Percentiles rank a stretch among this genome's conserved stretches.
These are phyloP conservation scores for Standfussiana lucernea DNA, from an alignment of 2,888 invertebrate genomes.

Conservation along the genomic window DNA sequence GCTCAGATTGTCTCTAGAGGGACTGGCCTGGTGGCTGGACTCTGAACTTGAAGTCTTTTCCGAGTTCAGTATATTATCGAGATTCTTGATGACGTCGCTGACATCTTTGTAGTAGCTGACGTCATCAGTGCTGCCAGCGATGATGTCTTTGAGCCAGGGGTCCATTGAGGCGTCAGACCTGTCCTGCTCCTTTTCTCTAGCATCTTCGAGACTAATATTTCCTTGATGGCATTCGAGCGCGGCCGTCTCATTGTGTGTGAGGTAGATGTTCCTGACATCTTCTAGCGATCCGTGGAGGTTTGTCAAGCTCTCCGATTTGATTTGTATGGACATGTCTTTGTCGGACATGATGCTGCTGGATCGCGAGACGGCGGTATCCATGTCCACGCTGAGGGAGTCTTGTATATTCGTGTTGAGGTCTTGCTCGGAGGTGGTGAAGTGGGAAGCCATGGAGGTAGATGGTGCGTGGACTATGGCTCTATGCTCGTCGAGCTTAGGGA, in stretches of 20 bases:
- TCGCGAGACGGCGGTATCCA: constrained; percentile 84
- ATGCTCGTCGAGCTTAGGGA: constrained; percentile 91
- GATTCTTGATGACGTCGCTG: constrained; percentile 92
- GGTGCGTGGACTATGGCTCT: constrained; percentile 86
- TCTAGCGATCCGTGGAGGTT: constrained; percentile 94
- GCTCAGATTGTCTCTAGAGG: constrained; percentile 87
- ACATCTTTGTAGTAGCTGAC: constrained; percentile 91
- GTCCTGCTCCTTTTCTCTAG: constrained; percentile 80
- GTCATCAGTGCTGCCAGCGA: constrained; percentile 91
- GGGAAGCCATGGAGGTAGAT: constrained; percentile 79
- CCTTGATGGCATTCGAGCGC: constrained; percentile 86
- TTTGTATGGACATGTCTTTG: constrained; percentile 82
- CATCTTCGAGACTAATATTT: constrained; percentile 80
- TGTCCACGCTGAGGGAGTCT: constrained; percentile 81
- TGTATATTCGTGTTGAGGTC: constrained; percentile 78
- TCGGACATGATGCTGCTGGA: constrained; percentile 88
- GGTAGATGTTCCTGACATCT: constrained; percentile 88
- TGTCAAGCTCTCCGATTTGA: constrained; percentile 90
- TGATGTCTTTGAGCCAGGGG: constrained; percentile 91
- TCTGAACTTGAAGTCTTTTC: constrained; percentile 91
- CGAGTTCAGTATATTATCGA: constrained; percentile 91
- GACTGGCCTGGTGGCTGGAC: constrained; percentile 90
- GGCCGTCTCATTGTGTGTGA: constrained; percentile 86
- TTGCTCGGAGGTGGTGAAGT: constrained; percentile 81
- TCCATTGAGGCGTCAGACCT: constrained; percentile 88